These are phyloP conservation scores for Centropus bengalensis DNA, from an alignment of 2,113 vertebrate species.

Conservation along the genomic window DNA sequence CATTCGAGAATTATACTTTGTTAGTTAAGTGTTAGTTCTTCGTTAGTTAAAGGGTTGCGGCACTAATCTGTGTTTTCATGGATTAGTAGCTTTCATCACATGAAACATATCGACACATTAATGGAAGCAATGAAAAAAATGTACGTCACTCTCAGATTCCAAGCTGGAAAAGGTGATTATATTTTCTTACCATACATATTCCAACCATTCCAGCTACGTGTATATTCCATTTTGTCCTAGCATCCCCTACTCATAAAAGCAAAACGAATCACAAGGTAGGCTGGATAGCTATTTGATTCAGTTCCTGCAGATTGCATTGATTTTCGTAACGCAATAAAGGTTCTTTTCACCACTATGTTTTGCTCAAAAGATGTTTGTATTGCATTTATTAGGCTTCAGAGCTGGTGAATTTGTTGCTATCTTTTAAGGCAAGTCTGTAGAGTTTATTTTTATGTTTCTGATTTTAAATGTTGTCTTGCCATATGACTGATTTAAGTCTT, in stretches of 20 bases:
- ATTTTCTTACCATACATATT: constrained; percentile 24
- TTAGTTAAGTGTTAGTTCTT: background rate
- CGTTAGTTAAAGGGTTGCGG: constrained; percentile 10
- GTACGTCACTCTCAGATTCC: background rate
- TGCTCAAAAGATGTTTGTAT: constrained; percentile 50
- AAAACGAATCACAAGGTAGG: constrained; percentile 31
- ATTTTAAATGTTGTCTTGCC: constrained; percentile 20
- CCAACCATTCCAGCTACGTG: background rate
- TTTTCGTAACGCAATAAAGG: constrained; percentile 53
- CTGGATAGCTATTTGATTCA: constrained; percentile 11
- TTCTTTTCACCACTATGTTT: constrained; percentile 12
- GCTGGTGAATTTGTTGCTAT: background rate
- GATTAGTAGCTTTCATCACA: background rate
- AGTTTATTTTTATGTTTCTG: constrained; percentile 25
- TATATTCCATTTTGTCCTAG: constrained; percentile 52
- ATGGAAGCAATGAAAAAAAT: constrained; percentile 13
- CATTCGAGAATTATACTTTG: background rate
- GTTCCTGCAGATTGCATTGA: constrained; percentile 37
- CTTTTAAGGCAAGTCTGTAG: constrained; percentile 24
- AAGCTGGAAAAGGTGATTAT: background rate
- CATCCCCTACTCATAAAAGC: constrained; percentile 32
- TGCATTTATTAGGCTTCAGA: constrained; percentile 39
- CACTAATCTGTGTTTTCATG: constrained; percentile 25
- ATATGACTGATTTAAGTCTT: background rate
- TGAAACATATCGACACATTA: constrained; percentile 27